Evolutionary conservation across 2,113 vertebrate species (phyloP).

Genomic region (Tupaia chinensis): DNA sequence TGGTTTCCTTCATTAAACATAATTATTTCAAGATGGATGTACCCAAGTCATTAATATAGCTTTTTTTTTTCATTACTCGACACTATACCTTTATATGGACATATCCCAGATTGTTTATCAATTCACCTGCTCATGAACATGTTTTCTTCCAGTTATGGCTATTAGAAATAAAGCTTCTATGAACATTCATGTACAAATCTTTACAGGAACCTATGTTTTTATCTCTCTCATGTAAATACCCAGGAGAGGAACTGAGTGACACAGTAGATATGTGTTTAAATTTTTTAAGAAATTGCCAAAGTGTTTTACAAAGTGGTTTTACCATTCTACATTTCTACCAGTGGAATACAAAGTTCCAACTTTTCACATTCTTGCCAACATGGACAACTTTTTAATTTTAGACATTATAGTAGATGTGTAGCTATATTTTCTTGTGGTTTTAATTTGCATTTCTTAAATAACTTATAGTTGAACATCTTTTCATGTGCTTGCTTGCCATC

Average conservation of each 20-base stretch:
- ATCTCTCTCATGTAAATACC: not conserved
- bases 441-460: conserved; percentile 56
- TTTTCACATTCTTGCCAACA: conserved; percentile 2
- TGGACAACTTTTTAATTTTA: not conserved
- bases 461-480: conserved; percentile 47
- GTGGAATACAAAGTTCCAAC: not conserved
- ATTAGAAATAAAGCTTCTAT: not conserved
- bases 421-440: not conserved
- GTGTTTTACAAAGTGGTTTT: not conserved
- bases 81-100: not conserved
- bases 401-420: not conserved
- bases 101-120: not conserved
- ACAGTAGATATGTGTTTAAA: not conserved
- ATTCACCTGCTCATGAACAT: not conserved
- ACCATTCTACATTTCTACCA: not conserved
- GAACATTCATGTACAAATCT: not conserved
- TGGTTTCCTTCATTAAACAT: not conserved
- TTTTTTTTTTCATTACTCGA: not conserved
- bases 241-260: not conserved
- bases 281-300: conserved; percentile 20
- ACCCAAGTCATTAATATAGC: not conserved
- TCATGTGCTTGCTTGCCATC: conserved; percentile 52
- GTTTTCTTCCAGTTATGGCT: not conserved
- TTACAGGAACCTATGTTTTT: not conserved
- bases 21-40: not conserved